These are phyloP conservation scores for Euzophera pinguis DNA, from an alignment of 2,888 invertebrate species.

Conservation along the genomic window DNA sequence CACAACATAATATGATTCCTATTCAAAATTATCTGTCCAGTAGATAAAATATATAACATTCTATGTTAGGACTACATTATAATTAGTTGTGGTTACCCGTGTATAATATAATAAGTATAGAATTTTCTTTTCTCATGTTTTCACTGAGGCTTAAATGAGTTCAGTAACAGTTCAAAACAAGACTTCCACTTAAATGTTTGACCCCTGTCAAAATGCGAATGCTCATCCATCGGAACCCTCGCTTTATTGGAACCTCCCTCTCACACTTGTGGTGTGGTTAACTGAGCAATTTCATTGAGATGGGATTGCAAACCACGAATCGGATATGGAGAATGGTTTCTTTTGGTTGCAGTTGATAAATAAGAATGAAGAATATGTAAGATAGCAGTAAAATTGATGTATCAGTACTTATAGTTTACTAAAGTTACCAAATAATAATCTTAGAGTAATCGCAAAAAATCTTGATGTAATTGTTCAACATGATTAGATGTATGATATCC, in stretches of 20 bases:
- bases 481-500: slow-evolving; percentile 21
- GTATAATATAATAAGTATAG: too few relatives aligned
- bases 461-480: not conserved
- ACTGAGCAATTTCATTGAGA: slow-evolving; percentile 48
- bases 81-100: too few relatives aligned
- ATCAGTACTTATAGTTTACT: too few relatives aligned
- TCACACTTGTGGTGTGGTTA: slow-evolving; percentile 56
- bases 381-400: too few relatives aligned
- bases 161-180: slow-evolving; percentile 15
- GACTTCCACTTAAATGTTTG: slow-evolving; percentile 48
- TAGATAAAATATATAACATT: too few relatives aligned
- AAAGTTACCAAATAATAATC: too few relatives aligned
- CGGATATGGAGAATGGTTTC: slow-evolving; percentile 16
- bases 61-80: too few relatives aligned
- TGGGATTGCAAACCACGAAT: slow-evolving; percentile 35
- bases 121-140: too few relatives aligned
- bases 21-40: too few relatives aligned
- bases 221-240: slow-evolving; percentile 56
- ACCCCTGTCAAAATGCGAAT: slow-evolving; percentile 60
- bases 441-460: not conserved
- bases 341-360: not conserved
- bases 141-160: too few relatives aligned
- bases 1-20: too few relatives aligned
- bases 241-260: slow-evolving; percentile 57
- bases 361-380: too few relatives aligned